Percentiles rank a stretch among this genome's conserved stretches.
Conservation (phyloP, 1,140 invertebrate genomes). For the Drosophila sp. region DNA sequence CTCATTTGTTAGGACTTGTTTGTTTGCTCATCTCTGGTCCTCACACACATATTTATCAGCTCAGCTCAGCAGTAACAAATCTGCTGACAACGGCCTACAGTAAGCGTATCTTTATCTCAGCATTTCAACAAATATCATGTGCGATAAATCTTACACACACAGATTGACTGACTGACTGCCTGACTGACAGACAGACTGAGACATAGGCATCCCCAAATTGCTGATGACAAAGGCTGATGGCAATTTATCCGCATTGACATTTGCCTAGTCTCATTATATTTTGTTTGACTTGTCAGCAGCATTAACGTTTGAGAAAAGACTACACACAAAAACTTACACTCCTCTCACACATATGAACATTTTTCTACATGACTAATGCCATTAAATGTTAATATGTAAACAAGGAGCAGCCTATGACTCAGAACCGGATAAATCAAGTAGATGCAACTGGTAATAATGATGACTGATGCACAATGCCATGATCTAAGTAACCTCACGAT, state of each 20-base stretch:
- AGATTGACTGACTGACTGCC: slow-evolving; percentile 21
- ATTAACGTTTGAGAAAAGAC: slow-evolving; percentile 11
- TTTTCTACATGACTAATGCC: not conserved
- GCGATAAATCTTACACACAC: slow-evolving; percentile 56
- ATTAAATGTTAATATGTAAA: not conserved
- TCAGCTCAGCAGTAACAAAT: slow-evolving; percentile 52
- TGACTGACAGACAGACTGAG: slow-evolving; percentile 7
- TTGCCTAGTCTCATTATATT: slow-evolving; percentile 52
- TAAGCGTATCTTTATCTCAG: slow-evolving; percentile 53
- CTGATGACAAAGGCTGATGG: slow-evolving; percentile 54
- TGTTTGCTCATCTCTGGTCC: slow-evolving; percentile 65
- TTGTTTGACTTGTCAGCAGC: slow-evolving; percentile 52
- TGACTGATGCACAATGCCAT: slow-evolving; percentile 8
- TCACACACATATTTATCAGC: slow-evolving; percentile 15
- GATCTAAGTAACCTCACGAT: slow-evolving; percentile 3
- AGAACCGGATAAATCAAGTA: slow-evolving; percentile 9
- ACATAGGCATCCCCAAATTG: slow-evolving; percentile 39
- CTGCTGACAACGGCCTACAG: slow-evolving; percentile 57
- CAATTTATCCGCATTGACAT: slow-evolving; percentile 59
- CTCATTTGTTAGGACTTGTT: slow-evolving; percentile 54
- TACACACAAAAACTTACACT: not conserved
- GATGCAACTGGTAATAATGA: not conserved
- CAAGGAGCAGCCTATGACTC: slow-evolving; percentile 6
- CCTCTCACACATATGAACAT: too few species aligned
- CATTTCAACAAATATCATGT: slow-evolving; percentile 66